Base-by-base conservation (phyloP, 2,113 vertebrate species). In the Thryonomys swinderianus region DNA sequence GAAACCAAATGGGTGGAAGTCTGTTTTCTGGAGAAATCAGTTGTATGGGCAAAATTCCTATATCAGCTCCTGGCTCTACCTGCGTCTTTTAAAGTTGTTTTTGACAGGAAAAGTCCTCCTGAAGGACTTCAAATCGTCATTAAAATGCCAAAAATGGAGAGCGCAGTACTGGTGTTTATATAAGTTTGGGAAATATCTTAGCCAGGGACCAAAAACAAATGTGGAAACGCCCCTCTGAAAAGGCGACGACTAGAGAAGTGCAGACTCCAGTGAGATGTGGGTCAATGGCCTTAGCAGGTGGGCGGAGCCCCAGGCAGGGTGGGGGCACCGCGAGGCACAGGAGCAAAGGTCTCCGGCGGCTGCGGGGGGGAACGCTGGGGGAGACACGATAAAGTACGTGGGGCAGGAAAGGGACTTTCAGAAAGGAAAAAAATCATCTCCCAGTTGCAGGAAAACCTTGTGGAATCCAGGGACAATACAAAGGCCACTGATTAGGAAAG, bases 141-240 rank as follows among this genome's bases (percentile, higher is more conserved):
- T 74, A 83, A 96, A 94, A 93, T 93, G 90, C 73, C 64, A 92
- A 86, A 67, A 96, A 96, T 69, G 55, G 42, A 55, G 78, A 94
- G 30, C 34, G 53, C 40, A 45, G 32, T 40, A 18, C 18, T 42
- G 27, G 30, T 93, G 59, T 97, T 92, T 95, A 42, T 87, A 2
- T 74, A 88, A 74, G 57, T 91, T 92, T 96, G 1, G 25, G 79
- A 61, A 51, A 40, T 88, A 25, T 95, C 61, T 95, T 71, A 78
- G 71, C 48, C 79, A 84, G 78, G 69, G 61, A 88, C 78, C 78
- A 34, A 71, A 96, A 96, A 84, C 81, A n/a, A 27, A 90, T 90
- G 61, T 85, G 95, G 79, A 93, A 95, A 93, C 93, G 89, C 57
- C 5, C 55, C 86, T 81, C 96, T 84, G 86, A 73, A 84, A 96